Conservation (phyloP, 2,113 vertebrate genomes). For the Sorex fumeus region DNA sequence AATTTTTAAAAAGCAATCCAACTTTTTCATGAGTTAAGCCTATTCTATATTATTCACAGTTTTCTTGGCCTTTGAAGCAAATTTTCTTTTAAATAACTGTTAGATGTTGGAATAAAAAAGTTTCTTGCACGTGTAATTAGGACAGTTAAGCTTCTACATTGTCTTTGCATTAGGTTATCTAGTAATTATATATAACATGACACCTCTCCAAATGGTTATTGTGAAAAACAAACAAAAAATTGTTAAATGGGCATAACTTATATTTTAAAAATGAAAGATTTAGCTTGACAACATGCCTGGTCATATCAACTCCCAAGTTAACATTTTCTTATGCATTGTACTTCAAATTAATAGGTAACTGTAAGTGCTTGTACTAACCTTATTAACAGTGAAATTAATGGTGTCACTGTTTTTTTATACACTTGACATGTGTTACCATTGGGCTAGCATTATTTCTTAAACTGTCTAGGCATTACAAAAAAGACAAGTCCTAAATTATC, state of each 20-base stretch:
- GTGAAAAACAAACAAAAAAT: constrained; percentile 48
- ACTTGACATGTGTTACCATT: background rate
- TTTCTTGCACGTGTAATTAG: constrained; percentile 18
- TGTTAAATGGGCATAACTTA: constrained; percentile 16
- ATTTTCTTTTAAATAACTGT: constrained; percentile 57
- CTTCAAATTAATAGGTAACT: constrained; percentile 42
- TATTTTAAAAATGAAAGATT: constrained; percentile 50
- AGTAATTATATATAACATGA: constrained; percentile 27
- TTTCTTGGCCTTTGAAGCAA: constrained; percentile 55
- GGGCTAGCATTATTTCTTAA: background rate
- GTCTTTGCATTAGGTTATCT: constrained; percentile 51
- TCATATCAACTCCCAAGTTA: constrained; percentile 34
- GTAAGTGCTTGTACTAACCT: constrained; percentile 5
- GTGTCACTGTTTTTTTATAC: constrained; percentile 5
- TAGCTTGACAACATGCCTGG: constrained; percentile 29
- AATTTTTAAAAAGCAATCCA: background rate
- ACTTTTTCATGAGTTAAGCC: constrained; percentile 27
- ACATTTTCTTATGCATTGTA: constrained; percentile 35
- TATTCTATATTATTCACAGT: constrained; percentile 35
- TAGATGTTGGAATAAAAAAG: constrained; percentile 63
- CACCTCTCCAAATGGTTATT: constrained; percentile 53
- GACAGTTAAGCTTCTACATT: constrained; percentile 9
- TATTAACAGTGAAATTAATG: constrained; percentile 53
- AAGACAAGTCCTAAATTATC: constrained; percentile 39
- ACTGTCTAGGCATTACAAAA: constrained; percentile 7